These are phyloP conservation scores for Campopleginae sp. DNA, from an alignment of 2,888 invertebrate genomes.

Conservation along the genomic window DNA sequence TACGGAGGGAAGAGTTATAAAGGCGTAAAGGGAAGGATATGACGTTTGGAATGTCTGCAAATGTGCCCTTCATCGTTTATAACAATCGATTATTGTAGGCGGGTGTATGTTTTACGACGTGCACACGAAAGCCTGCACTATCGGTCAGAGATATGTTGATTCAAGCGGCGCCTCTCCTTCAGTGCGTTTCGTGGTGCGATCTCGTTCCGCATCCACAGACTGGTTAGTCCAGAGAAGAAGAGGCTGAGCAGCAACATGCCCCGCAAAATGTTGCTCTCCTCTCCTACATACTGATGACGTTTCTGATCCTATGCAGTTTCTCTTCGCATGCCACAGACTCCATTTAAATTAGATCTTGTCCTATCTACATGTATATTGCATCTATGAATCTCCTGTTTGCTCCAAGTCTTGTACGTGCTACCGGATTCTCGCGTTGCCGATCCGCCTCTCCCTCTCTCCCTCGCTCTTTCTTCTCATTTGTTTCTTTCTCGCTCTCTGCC, in stretches of 20 bases:
- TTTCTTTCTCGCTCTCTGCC: background rate
- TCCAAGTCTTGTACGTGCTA: constrained; percentile 60
- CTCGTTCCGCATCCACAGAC: constrained; percentile 68
- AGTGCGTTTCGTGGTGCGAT: constrained; percentile 69
- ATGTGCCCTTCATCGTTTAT: constrained; percentile 9
- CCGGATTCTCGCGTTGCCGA: constrained; percentile 49
- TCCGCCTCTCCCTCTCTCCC: constrained; percentile 26
- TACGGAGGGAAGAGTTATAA: background rate
- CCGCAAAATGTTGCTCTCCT: constrained; percentile 35
- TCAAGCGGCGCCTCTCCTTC: constrained; percentile 74
- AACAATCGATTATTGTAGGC: constrained; percentile 23
- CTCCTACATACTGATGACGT: constrained; percentile 46
- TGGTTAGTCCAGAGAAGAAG: constrained; percentile 27
- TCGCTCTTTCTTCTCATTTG: background rate
- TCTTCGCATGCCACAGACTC: constrained; percentile 73
- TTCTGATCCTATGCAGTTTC: constrained; percentile 51
- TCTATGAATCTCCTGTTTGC: constrained; percentile 33
- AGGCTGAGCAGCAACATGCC: constrained; percentile 9
- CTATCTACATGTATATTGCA: constrained; percentile 33
- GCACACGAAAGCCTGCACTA: constrained; percentile 67
- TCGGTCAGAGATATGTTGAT: constrained; percentile 82
- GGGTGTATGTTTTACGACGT: constrained; percentile 25
- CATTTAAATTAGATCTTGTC: constrained; percentile 80
- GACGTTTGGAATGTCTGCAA: background rate
- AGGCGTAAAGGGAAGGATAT: background rate